Conservation (phyloP, 1,140 invertebrate genomes). For the Archivesica marissinica region DNA sequence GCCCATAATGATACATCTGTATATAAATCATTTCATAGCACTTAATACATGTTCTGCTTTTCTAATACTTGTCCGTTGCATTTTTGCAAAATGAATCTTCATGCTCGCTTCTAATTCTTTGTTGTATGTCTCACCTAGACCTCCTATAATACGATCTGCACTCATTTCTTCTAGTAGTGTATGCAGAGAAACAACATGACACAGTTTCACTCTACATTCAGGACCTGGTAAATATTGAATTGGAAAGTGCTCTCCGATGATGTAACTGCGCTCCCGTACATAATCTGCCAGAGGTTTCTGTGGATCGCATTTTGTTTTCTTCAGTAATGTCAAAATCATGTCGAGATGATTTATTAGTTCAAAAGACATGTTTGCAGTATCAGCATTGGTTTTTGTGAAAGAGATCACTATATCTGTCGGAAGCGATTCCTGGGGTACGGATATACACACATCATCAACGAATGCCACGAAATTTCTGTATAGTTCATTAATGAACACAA, state of each 20-base stretch:
- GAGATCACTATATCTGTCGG: neutral
- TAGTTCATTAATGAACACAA: slow-evolving; percentile 54
- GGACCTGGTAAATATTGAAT: slow-evolving; percentile 19
- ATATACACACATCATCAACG: neutral
- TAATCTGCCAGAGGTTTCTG: slow-evolving; percentile 5
- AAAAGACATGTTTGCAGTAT: slow-evolving; percentile 6
- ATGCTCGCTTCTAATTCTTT: neutral
- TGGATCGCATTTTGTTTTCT: slow-evolving; percentile 16
- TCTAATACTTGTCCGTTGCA: neutral
- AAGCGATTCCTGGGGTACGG: slow-evolving; percentile 15
- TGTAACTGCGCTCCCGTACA: neutral
- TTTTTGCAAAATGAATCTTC: neutral
- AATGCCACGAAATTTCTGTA: slow-evolving; percentile 20
- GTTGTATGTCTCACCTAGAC: slow-evolving; percentile 4
- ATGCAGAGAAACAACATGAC: slow-evolving; percentile 39
- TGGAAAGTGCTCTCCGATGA: slow-evolving; percentile 4
- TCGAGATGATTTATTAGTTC: slow-evolving; percentile 35
- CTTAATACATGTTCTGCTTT: slow-evolving; percentile 2
- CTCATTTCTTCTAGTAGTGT: slow-evolving; percentile 49
- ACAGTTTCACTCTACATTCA: slow-evolving; percentile 5
- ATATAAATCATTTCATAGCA: slow-evolving; percentile 38
- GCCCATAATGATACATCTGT: slow-evolving; percentile 43
- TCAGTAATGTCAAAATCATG: slow-evolving; percentile 44
- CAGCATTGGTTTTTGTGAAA: neutral
- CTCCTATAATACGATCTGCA: slow-evolving; percentile 36